phyloP scores from a whole-genome alignment of 2,797 vertebrate genomes.

The Sciurus vulgaris region DNA sequence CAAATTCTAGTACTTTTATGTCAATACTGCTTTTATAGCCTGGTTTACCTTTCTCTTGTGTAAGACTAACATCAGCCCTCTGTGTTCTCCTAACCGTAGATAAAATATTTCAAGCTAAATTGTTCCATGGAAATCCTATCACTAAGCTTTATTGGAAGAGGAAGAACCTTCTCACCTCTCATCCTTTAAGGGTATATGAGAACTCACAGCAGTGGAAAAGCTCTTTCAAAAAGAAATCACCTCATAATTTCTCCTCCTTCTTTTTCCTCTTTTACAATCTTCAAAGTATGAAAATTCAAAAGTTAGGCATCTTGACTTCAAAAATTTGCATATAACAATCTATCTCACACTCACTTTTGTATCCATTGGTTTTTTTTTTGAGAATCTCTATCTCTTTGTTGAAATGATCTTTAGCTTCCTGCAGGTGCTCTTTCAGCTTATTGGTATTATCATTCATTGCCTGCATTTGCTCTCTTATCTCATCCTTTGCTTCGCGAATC shows the following conservation, averaged over 20 bases:
- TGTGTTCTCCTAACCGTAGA: neutral
- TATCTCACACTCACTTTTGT: too few species aligned
- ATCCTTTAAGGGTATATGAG: neutral
- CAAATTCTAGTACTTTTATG: neutral
- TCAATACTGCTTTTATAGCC: neutral
- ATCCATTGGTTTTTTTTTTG: too few species aligned
- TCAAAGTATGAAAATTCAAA: neutral
- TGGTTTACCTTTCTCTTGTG: neutral
- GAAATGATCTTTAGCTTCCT: too few species aligned
- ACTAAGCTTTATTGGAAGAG: neutral
- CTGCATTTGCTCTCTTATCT: too few species aligned
- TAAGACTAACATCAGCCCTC: neutral
- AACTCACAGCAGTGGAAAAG: neutral
- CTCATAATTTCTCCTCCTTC: neutral
- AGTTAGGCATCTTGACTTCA: too few species aligned
- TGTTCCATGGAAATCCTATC: neutral
- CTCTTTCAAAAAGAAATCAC: neutral
- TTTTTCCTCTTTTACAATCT: neutral
- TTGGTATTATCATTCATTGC: too few species aligned
- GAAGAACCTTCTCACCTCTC: neutral
- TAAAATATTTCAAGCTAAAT: neutral
- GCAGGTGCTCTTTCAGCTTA: too few species aligned
- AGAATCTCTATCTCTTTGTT: too few species aligned
- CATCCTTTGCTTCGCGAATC: too few species aligned
- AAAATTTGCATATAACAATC: too few species aligned